phyloP scores from a whole-genome alignment of 2,113 vertebrate species.

The Salminus brasiliensis region DNA sequence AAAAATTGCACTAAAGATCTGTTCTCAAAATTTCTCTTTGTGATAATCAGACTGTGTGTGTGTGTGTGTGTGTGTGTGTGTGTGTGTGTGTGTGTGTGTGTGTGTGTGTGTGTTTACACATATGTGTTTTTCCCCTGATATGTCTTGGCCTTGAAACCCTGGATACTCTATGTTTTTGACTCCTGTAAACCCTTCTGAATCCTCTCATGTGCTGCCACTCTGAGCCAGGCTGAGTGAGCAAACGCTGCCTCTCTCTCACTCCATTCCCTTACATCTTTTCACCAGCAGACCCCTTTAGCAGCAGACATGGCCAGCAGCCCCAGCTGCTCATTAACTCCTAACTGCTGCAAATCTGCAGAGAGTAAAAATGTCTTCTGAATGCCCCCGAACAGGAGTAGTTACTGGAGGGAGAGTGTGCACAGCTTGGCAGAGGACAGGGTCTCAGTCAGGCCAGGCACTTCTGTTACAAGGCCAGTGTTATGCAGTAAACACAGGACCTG shows the following conservation, averaged over 20 bases:
- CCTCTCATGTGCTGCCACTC: not conserved
- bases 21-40: too few species aligned
- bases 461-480: not conserved
- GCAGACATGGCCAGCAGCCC: not conserved
- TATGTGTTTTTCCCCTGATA: too few species aligned
- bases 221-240: not conserved
- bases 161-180: not conserved
- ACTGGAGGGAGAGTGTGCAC: not conserved
- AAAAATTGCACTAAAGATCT: too few species aligned
- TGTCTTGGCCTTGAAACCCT: not conserved
- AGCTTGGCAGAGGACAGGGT: not conserved
- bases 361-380: not conserved
- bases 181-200: not conserved
- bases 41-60: not conserved
- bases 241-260: not conserved
- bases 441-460: not conserved
- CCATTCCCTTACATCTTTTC: not conserved
- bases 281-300: not conserved
- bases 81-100: not conserved
- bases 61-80: not conserved
- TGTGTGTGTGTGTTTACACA: too few species aligned
- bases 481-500: not conserved
- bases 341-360: not conserved
- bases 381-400: not conserved
- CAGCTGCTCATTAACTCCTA: not conserved